Conservation (phyloP, 2,797 vertebrate genomes). For the Syngnathus acus region DNA sequence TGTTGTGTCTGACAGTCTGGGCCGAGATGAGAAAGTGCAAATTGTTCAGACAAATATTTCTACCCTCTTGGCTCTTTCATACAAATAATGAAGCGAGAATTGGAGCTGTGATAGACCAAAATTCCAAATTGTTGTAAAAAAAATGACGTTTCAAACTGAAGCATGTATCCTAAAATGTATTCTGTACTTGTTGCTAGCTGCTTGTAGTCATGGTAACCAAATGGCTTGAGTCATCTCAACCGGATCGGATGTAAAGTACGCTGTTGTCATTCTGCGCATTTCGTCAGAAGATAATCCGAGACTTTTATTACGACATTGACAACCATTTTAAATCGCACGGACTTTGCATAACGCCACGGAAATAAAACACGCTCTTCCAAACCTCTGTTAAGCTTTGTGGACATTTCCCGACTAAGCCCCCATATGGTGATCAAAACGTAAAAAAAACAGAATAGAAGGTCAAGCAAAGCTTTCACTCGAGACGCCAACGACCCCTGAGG, state of each 20-base stretch:
- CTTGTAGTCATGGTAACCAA: too few relatives aligned
- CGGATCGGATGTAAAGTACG: too few relatives aligned
- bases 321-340: background rate
- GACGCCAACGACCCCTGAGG: background rate
- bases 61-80: background rate
- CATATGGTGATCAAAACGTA: background rate
- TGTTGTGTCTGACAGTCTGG: background rate
- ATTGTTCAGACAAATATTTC: background rate
- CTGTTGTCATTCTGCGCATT: too few relatives aligned
- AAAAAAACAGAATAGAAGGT: background rate
- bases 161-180: too few relatives aligned
- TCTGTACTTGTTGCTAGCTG: too few relatives aligned
- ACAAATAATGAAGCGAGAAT: background rate
- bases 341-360: background rate
- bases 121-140: too few relatives aligned
- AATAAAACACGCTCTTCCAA: background rate
- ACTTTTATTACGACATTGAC: background rate
- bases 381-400: background rate
- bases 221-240: too few relatives aligned
- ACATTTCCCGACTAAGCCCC: background rate
- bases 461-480: background rate
- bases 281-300: too few relatives aligned
- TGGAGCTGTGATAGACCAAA: background rate
- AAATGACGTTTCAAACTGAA: too few relatives aligned
- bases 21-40: background rate